These are phyloP conservation scores for Cactoblastis cactorum DNA, from an alignment of 2,888 invertebrate species.

Conservation along the genomic window DNA sequence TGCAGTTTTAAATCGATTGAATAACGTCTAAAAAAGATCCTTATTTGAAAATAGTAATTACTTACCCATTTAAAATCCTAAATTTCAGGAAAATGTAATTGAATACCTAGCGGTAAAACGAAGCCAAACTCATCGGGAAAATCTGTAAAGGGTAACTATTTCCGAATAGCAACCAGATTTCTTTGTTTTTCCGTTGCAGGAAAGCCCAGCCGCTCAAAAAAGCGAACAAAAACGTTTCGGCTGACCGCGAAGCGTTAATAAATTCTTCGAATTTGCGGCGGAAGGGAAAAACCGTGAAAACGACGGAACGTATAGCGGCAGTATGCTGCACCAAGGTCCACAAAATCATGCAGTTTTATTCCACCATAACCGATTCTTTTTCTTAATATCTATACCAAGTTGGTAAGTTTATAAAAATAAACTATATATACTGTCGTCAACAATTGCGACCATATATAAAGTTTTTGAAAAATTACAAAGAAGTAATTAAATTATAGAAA, in stretches of 20 bases:
- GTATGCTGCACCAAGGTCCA: background rate
- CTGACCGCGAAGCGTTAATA: conserved; percentile 74
- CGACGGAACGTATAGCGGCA: conserved; percentile 34
- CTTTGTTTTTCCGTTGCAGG: conserved; percentile 50
- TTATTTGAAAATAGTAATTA: too few species aligned
- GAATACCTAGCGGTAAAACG: background rate
- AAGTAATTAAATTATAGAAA: too few species aligned
- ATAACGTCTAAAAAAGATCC: too few species aligned
- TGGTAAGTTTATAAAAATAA: too few species aligned
- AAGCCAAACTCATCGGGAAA: conserved; percentile 11
- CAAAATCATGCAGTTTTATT: background rate
- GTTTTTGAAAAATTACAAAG: too few species aligned
- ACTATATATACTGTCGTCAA: too few species aligned
- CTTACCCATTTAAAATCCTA: background rate
- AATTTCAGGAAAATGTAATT: background rate
- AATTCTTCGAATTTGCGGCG: conserved; percentile 66
- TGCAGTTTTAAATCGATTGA: too few species aligned
- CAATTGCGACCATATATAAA: too few species aligned
- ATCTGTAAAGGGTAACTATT: conserved; percentile 14
- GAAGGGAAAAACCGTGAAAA: conserved; percentile 41
- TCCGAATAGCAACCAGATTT: conserved; percentile 23
- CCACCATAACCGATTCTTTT: background rate
- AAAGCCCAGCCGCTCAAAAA: conserved; percentile 54
- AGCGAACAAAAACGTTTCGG: conserved; percentile 60
- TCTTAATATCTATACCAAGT: too few species aligned